Evolutionary conservation across 2,113 vertebrate species (phyloP).

Genomic region (Fregata magnificens): DNA sequence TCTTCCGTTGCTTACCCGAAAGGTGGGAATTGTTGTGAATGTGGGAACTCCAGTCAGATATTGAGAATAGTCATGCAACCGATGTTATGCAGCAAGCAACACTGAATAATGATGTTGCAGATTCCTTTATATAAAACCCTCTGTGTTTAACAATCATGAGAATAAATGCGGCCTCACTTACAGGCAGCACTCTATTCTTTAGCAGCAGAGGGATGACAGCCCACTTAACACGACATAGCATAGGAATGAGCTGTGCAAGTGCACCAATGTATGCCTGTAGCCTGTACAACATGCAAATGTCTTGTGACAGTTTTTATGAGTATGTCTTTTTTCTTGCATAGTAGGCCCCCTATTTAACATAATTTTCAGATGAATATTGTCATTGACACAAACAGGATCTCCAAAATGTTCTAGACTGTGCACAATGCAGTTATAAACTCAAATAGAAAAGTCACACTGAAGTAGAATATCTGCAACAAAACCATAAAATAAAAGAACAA

Average conservation of each 20-base stretch:
- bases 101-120: not conserved
- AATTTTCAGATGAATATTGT: not conserved
- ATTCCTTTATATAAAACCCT: not conserved
- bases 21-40: not conserved
- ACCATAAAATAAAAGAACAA: not conserved
- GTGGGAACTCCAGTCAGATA: not conserved
- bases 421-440: not conserved
- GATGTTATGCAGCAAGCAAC: not conserved
- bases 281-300: not conserved
- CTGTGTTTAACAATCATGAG: not conserved
- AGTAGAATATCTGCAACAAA: not conserved
- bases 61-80: not conserved
- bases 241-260: not conserved
- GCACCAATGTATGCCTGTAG: not conserved
- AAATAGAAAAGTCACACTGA: not conserved
- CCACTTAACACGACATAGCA: not conserved
- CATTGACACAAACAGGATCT: not conserved
- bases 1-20: not conserved
- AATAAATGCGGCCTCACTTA: not conserved
- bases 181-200: not conserved
- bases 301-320: not conserved
- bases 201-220: not conserved
- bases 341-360: not conserved
- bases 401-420: not conserved
- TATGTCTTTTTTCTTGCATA: not conserved